Base-by-base conservation (phyloP, 2,113 vertebrate species). In the Neotoma lepida region DNA sequence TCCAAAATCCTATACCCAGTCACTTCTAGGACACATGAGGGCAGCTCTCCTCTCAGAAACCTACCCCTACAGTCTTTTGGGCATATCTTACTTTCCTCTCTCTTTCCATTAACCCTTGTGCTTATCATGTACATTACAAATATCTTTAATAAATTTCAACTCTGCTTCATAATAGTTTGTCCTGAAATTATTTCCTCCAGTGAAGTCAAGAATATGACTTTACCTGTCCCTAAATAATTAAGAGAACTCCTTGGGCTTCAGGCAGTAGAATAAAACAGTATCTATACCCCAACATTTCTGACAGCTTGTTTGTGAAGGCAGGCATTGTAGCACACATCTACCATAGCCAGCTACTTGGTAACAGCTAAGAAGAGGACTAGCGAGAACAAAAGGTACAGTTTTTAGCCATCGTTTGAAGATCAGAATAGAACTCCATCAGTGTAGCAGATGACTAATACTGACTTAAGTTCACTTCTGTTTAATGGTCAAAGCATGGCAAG, bases 401-500 rank as follows among this genome's bases (percentile, higher is more conserved):
- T 93, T 71, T 64, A 88, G 91, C n/a, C 44, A n/a, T 54, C 41
- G 2, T 74, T 74, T 93, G 78, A 73, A 35, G 35, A 28, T 61
- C 80, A 20, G 58, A 76, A 86, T 20, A 70, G 51, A 77, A 89
- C 89, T 68, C 22, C 41, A 58, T 92, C 76, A 88, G 4, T 71
- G 9, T 77, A 73, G 10, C n/a, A 85, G 58, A 28, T 78, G 22
- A 84, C 35, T 73, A 89, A 64, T 68, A 39, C 1, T 70, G 44
- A 56, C 66, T 51, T 94, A 89, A 81, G 78, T 78, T 89, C 73
- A 51, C 1, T 51, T 76, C 30, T 81, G 33, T 81, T 92, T 86
- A 93, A 90, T 61, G 7, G 5, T 95, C 78, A 90, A 93, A 90
- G 74, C 39, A 73, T 58, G 73, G 68, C 49, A 95, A 15, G 20